These are phyloP conservation scores for Brachypodius melanocephalos DNA, from an alignment of 2,113 vertebrate genomes.

Conservation along the genomic window DNA sequence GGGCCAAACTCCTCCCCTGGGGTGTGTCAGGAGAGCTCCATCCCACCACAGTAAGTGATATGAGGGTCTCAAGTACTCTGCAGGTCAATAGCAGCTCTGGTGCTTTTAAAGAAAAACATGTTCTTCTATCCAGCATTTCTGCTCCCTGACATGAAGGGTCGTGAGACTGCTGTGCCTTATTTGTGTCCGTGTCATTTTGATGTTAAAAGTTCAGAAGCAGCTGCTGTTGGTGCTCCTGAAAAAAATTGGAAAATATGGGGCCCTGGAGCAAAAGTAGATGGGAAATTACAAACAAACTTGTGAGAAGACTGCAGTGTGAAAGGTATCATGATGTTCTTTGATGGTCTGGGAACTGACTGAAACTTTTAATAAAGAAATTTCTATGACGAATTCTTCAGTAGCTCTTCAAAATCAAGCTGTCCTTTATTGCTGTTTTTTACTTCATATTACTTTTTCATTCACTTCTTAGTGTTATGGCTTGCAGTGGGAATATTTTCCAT, in stretches of 20 bases:
- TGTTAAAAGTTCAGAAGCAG: not conserved
- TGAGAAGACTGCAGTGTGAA: not conserved
- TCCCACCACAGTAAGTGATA: rapidly evolving
- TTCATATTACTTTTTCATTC: not conserved
- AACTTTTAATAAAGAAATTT: not conserved
- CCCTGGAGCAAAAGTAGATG: not conserved
- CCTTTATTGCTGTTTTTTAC: not conserved
- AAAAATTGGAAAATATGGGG: not conserved
- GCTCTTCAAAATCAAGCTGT: not conserved
- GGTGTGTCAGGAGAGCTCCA: not conserved
- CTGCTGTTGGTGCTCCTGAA: not conserved
- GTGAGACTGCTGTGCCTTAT: not conserved
- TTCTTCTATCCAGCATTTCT: not conserved
- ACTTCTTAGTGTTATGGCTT: not conserved
- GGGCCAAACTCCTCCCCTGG: not conserved
- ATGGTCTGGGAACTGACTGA: not conserved
- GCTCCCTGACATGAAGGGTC: not conserved
- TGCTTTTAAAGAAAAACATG: not conserved
- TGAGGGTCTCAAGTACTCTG: not conserved
- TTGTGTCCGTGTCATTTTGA: not conserved
- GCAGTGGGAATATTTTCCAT: not conserved
- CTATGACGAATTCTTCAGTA: not conserved
- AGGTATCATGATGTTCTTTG: not conserved
- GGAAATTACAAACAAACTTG: not conserved
- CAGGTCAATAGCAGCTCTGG: not conserved